Percentiles rank a stretch among this genome's conserved stretches.
Conservation (phyloP, 2,797 vertebrate genomes). For the Mus spretus region DNA sequence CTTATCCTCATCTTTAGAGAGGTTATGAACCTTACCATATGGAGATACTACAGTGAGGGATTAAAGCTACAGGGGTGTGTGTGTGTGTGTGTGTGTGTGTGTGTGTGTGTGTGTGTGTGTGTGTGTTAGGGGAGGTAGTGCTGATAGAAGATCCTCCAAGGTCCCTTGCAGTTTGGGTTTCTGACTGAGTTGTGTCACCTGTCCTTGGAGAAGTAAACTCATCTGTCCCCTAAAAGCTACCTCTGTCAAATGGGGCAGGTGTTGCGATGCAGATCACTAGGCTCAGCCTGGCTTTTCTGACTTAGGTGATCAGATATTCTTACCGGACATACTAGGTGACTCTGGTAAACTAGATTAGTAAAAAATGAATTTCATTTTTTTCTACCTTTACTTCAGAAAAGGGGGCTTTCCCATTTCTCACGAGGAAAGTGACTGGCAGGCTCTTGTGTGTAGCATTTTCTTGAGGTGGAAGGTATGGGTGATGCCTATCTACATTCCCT, state of each 20-base stretch:
- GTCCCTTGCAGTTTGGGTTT: neutral
- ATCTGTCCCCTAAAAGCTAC: neutral
- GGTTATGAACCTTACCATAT: neutral
- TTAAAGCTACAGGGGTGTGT: neutral
- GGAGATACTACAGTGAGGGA: fast-evolving
- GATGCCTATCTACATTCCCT: fast-evolving
- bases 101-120: neutral
- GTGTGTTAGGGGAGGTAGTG: neutral
- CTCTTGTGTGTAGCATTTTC: neutral
- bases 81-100: neutral
- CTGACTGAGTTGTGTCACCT: neutral
- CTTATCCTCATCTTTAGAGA: neutral
- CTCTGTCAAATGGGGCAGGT: neutral
- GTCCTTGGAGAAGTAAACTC: neutral
- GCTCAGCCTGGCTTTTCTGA: neutral
- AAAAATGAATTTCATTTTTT: neutral
- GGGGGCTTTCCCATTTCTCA: neutral
- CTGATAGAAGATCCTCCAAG: neutral
- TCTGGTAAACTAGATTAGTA: neutral
- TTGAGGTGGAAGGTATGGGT: neutral
- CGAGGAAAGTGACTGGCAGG: neutral
- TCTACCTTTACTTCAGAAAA: conserved; percentile 15
- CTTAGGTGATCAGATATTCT: neutral
- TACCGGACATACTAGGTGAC: neutral
- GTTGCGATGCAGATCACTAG: neutral